These are phyloP conservation scores for Phalacrocorax pelagicus DNA, from an alignment of 2,113 vertebrate species.

Conservation along the genomic window DNA sequence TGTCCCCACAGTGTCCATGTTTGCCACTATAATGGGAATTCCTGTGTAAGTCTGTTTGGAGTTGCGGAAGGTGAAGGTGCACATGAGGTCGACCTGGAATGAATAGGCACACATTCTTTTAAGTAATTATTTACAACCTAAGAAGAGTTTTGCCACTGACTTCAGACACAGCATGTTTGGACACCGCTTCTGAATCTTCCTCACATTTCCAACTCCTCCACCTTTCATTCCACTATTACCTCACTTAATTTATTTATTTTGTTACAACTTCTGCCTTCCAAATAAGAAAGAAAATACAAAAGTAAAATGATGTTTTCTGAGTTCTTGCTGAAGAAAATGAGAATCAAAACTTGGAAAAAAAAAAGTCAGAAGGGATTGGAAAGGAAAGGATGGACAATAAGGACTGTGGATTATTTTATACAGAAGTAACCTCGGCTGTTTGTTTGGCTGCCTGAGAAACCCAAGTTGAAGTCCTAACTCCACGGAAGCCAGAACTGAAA, in stretches of 20 bases:
- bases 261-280: background rate
- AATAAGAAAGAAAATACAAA: background rate
- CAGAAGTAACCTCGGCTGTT: background rate
- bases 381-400: background rate
- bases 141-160: background rate
- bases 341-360: background rate
- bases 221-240: background rate
- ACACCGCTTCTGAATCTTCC: background rate
- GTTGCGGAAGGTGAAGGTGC: slow-evolving; percentile 96
- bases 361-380: background rate
- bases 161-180: background rate
- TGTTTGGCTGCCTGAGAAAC: background rate
- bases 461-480: background rate
- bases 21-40: slow-evolving; percentile 95
- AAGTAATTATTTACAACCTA: background rate
- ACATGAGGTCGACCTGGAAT: slow-evolving; percentile 88
- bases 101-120: background rate
- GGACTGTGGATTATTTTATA: background rate
- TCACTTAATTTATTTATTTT: background rate
- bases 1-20: slow-evolving; percentile 98
- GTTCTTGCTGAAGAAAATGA: background rate
- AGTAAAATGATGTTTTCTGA: background rate
- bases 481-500: background rate
- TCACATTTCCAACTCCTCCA: background rate
- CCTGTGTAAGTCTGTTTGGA: slow-evolving; percentile 96